Base-by-base conservation (phyloP, 92 coral and sea anemone species). In the Heteractis magnifica region DNA sequence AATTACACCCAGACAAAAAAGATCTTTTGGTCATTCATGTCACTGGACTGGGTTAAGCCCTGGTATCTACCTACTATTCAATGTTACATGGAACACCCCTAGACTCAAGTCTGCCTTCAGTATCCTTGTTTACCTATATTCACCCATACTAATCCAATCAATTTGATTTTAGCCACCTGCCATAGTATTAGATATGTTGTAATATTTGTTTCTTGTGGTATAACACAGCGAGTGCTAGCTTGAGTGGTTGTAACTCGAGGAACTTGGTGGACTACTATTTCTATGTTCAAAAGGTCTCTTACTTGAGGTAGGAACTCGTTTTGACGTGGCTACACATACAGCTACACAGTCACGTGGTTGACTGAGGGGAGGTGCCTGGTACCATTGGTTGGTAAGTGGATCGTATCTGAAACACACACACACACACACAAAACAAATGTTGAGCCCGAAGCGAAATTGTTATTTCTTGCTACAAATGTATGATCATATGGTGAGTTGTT, bases 301-400 rank as follows among this genome's bases (percentile, higher is more conserved):
- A 72, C 83, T 89, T 20, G 86, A 88, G 48, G 74, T 72, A 19
- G 79, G 78, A 10, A 93, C 87, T 81, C 95, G 83, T 80, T 89
- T 93, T 71, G 85, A 89, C 52, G 93, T 93, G 51, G 95, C 98
- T 72, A 95, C 98, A 72, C 98, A 95, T 52, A 95, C 98, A n/a
- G 98, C 98, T 15, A 95, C 98, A 55, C 98, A 95, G 88, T 95
- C 98, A 77, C 98, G 94, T 75, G 98, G 98, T 77, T 95, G 98
- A 83, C 98, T 95, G 72, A 95, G 86, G 8, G 98, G 84, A 7
- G 98, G 95, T 16, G 98, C 97, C 5, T 79, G 68, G 64, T 95
- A 91, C 98, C 98, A 95, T 56, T 94, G 92, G 70, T 95, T 95
- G 49, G 98, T 90, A 59, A 95, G 83, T 12, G 98, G 98, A 73